Evolutionary conservation across 2,113 vertebrate species (phyloP).

Genomic region (Jaculus jaculus): DNA sequence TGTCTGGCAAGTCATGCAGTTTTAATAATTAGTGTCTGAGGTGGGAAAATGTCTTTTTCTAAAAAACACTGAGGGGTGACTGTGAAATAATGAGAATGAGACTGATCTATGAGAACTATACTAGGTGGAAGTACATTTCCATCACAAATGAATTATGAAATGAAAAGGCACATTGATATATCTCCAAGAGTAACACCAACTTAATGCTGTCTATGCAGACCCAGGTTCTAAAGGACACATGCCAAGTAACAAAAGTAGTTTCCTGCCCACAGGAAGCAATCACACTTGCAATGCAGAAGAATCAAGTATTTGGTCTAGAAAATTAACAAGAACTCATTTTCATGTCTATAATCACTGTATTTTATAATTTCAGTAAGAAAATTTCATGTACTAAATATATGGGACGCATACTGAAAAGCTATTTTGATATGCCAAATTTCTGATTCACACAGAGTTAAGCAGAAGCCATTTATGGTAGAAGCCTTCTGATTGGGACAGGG

Average conservation of each 20-base stretch:
- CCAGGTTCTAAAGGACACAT: neutral
- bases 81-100: neutral
- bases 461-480: neutral
- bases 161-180: neutral
- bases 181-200: neutral
- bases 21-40: slow-evolving; percentile 72
- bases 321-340: neutral
- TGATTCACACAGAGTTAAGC: slow-evolving; percentile 3
- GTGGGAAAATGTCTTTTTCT: slow-evolving; percentile 51
- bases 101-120: neutral
- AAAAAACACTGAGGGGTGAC: neutral
- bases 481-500: neutral
- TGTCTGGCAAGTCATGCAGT: slow-evolving; percentile 55
- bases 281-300: neutral
- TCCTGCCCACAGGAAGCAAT: neutral
- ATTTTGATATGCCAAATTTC: slow-evolving; percentile 38
- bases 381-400: neutral
- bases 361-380: slow-evolving; percentile 21
- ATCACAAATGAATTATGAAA: neutral
- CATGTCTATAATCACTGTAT: neutral
- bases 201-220: neutral
- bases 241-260: neutral
- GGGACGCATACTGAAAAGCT: neutral
- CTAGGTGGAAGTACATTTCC: neutral
- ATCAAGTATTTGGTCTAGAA: neutral